phyloP scores from a whole-genome alignment of 2,888 invertebrate genomes.

The Nomada fabriciana region DNA sequence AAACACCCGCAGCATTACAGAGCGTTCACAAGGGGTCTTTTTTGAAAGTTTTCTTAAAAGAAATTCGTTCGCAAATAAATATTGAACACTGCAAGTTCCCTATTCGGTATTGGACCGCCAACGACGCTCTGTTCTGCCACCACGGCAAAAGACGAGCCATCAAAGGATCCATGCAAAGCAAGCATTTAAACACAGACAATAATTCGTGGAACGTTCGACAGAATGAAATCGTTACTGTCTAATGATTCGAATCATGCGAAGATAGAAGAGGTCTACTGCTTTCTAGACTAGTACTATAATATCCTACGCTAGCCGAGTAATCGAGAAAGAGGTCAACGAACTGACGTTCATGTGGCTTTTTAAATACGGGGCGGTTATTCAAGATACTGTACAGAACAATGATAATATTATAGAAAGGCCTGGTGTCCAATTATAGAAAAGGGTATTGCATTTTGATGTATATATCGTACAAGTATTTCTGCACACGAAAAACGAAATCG shows the following conservation, averaged over 20 bases:
- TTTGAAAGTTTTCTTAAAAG: no score
- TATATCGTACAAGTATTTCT: constrained; percentile 58
- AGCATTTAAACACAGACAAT: constrained; percentile 38
- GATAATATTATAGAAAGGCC: constrained; percentile 22
- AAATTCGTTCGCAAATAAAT: not conserved
- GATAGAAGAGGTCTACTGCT: constrained; percentile 50
- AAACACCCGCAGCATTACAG: constrained; percentile 48
- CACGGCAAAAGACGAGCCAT: constrained; percentile 50
- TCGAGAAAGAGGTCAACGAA: constrained; percentile 54
- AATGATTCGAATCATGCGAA: constrained; percentile 59
- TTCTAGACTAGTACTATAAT: constrained; percentile 55
- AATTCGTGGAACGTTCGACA: constrained; percentile 35
- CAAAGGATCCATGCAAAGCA: constrained; percentile 50
- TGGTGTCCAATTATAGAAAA: constrained; percentile 25
- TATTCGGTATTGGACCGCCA: not conserved
- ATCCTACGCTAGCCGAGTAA: constrained; percentile 66
- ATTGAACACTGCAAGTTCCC: not conserved
- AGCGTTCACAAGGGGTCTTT: constrained; percentile 1
- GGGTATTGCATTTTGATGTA: constrained; percentile 25
- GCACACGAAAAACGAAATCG: constrained; percentile 72
- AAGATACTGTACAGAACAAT: constrained; percentile 28
- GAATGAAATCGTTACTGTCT: constrained; percentile 47
- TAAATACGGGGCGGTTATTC: constrained; percentile 40
- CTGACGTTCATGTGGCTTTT: constrained; percentile 28
- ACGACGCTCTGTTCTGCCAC: constrained; percentile 39